Evolutionary conservation across 2,113 vertebrate genomes (phyloP), one percentile per base, ranked within the genome.

Genomic region (Cyphomyrus plagiostoma): DNA sequence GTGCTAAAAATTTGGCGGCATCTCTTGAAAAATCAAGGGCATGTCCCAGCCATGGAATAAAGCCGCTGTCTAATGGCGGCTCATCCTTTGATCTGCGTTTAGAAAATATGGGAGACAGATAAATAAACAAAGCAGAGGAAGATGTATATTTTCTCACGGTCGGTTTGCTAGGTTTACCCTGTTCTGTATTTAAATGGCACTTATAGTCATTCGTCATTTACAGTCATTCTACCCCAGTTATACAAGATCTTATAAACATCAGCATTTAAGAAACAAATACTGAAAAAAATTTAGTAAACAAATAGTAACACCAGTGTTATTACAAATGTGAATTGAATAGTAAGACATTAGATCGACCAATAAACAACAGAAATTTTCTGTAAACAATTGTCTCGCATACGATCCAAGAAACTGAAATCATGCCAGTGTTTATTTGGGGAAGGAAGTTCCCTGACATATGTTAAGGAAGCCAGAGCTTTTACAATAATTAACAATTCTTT

Each of bases 31-130:
- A 98, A 48, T 96, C 96, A 21, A 97, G 90, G 6, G 97, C 97
- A 10, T 98, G 95, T 0, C 98, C 97, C 92, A 98, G 39, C 97
- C 97, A 98, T 0, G 97, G 98, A 48, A 98, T 86, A 0, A 49
- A 9, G 23, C 97, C 98, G 92, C 94, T 94, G 91, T 98, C 97
- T 80, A 98, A 92, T 3, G 97, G 97, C 13, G 97, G 97, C 91
- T 98, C 98, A 0, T 96, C 94, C 1, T 92, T 94, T 11, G 89
- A 89, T 90, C 94, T 93, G 90, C 45, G 94, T 96, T 93, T 70
- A 48, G 13, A 80, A 48, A 6, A 46, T 9, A 83, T 83, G 42
- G 17, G 6, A 45, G 45, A 35, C 9, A 77, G 0, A 42, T 77
- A 70, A 70, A 23, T 19, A 82, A 21, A 82, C 42, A 9, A 82